These are phyloP conservation scores for Cyanoliseus patagonus DNA, from an alignment of 2,113 vertebrate species.

Conservation along the genomic window DNA sequence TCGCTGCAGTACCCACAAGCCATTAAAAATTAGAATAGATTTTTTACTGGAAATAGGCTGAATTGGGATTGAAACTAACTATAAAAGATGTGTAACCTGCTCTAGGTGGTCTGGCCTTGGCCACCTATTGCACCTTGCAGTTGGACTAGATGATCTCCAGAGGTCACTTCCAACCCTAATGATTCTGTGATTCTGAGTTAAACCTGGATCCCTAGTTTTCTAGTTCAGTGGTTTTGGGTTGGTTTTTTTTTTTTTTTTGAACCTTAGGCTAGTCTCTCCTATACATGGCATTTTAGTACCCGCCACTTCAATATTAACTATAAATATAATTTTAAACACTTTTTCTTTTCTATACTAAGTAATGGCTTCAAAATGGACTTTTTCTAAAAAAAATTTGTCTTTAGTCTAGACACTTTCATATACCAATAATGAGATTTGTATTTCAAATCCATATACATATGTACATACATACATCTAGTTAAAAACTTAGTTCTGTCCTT, in stretches of 20 bases:
- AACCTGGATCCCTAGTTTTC: not conserved
- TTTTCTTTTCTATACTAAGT: not conserved
- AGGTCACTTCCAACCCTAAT: not conserved
- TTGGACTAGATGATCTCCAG: not conserved
- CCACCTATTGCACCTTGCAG: not conserved
- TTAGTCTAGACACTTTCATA: not conserved
- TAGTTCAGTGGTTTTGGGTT: not conserved
- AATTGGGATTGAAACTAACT: not conserved
- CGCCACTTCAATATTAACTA: not conserved
- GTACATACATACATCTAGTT: fast-evolving
- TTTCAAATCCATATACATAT: not conserved
- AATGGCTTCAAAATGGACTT: not conserved
- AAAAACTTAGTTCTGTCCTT: not conserved
- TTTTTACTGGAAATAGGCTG: not conserved
- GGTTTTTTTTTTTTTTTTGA: not conserved
- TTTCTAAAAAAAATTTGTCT: not conserved
- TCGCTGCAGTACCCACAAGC: not conserved
- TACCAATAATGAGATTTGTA: not conserved
- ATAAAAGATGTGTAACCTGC: not conserved
- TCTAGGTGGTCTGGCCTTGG: not conserved
- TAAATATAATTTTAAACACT: not conserved
- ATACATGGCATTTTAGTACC: not conserved
- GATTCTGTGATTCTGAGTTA: not conserved
- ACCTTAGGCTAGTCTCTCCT: not conserved
- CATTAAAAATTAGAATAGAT: not conserved